phyloP scores from a whole-genome alignment of 2,797 vertebrate species.

The Micrastur ruficollis region DNA sequence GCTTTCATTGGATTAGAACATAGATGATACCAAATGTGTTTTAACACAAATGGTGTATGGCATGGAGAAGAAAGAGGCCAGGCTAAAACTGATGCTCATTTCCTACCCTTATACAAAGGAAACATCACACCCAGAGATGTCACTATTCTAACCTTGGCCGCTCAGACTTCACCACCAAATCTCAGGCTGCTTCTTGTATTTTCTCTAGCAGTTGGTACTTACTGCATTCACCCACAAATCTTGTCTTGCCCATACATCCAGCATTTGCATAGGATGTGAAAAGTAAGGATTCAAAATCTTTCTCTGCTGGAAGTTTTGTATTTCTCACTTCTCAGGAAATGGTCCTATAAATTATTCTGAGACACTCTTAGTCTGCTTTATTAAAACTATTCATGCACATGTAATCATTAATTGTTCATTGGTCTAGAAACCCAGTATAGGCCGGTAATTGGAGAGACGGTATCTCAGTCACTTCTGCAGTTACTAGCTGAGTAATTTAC shows the following conservation, averaged over 20 bases:
- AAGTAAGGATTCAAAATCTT: neutral
- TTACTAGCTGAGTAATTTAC: neutral
- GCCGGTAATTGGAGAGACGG: neutral
- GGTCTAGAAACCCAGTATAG: neutral
- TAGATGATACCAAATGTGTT: neutral
- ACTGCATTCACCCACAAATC: neutral
- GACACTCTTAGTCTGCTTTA: neutral
- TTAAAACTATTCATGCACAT: neutral
- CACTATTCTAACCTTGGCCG: neutral
- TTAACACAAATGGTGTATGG: neutral
- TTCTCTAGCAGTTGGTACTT: neutral
- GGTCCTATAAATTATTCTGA: neutral
- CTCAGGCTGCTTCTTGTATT: neutral
- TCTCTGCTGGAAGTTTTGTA: neutral
- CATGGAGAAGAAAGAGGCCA: neutral
- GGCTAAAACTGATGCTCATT: neutral
- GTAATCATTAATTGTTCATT: neutral
- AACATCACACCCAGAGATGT: neutral
- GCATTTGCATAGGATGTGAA: neutral
- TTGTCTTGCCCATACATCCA: neutral
- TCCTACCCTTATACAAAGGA: neutral
- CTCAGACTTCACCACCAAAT: neutral
- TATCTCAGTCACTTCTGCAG: neutral
- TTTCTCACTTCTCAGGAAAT: neutral
- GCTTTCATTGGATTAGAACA: neutral